Percentiles rank a stretch among this genome's conserved stretches.
Evolutionary conservation across 2,113 vertebrate genomes (phyloP).

Genomic region (Emydura subglobosa): DNA sequence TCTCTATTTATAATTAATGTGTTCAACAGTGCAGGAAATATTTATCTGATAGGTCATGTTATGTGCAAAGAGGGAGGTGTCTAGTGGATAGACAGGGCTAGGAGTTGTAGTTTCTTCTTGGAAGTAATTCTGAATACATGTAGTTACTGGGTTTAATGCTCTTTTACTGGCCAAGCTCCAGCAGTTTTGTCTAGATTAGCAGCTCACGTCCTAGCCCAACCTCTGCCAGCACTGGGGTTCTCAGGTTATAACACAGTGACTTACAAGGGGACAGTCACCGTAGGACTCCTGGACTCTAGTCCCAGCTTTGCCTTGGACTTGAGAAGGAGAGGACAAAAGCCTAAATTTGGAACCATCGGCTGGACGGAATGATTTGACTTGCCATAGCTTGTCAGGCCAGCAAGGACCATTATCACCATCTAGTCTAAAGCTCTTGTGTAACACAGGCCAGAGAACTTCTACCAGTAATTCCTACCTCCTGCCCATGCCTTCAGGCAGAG

Average conservation of each 20-base stretch:
- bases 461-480: not conserved
- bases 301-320: not conserved
- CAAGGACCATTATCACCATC: not conserved
- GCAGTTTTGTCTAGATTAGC: not conserved
- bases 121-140: not conserved
- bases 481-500: not conserved
- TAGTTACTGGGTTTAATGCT: not conserved
- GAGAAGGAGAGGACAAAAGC: not conserved
- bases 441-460: not conserved
- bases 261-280: not conserved
- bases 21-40: constrained; percentile 43
- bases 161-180: constrained; percentile 31
- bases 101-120: not conserved
- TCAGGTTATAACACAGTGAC: not conserved
- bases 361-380: not conserved
- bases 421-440: not conserved
- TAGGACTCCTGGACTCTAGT: not conserved
- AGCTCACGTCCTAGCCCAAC: not conserved
- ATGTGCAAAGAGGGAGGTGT: constrained; percentile 25
- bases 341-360: not conserved
- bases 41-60: constrained; percentile 43
- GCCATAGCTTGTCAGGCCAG: not conserved
- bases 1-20: constrained; percentile 59
- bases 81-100: not conserved
- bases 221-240: not conserved